Conservation (phyloP, 2,888 invertebrate species). For the Graphium colonna region DNA sequence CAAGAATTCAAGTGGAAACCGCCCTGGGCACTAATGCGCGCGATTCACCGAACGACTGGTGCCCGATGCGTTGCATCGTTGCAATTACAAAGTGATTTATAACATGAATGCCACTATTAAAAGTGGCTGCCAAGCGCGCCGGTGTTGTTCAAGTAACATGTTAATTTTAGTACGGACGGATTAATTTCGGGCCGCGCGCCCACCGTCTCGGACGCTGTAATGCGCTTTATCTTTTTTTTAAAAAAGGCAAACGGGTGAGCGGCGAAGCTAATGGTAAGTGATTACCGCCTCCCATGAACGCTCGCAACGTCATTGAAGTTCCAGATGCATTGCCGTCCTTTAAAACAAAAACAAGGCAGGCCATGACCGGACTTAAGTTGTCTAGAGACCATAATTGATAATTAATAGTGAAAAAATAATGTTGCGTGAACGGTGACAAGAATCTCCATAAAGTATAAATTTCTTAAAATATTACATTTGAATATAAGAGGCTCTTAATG, state of each 20-base stretch:
- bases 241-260: not conserved
- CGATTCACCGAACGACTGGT: slow-evolving; percentile 31
- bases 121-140: slow-evolving; percentile 27
- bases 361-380: not conserved
- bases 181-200: slow-evolving; percentile 27
- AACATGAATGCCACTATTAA: slow-evolving; percentile 44
- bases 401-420: not conserved
- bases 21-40: slow-evolving; percentile 30
- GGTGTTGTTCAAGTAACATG: slow-evolving; percentile 46
- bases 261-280: not conserved
- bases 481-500: too few species aligned
- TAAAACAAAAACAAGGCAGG: not conserved
- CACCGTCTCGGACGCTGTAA: slow-evolving; percentile 22
- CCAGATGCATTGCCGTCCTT: not conserved
- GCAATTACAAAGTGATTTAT: slow-evolving; percentile 65
- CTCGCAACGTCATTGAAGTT: not conserved
- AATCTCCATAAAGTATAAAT: not conserved
- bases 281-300: not conserved
- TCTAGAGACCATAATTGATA: too few species aligned
- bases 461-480: too few species aligned
- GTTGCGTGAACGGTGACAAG: slow-evolving; percentile 9
- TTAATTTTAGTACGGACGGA: slow-evolving; percentile 43
- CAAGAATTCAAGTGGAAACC: not conserved
- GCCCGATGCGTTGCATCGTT: slow-evolving; percentile 36
- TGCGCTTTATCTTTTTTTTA: slow-evolving; percentile 6